Evolutionary conservation across 2,113 vertebrate species (phyloP).

Genomic region (Megaceryle maxima): DNA sequence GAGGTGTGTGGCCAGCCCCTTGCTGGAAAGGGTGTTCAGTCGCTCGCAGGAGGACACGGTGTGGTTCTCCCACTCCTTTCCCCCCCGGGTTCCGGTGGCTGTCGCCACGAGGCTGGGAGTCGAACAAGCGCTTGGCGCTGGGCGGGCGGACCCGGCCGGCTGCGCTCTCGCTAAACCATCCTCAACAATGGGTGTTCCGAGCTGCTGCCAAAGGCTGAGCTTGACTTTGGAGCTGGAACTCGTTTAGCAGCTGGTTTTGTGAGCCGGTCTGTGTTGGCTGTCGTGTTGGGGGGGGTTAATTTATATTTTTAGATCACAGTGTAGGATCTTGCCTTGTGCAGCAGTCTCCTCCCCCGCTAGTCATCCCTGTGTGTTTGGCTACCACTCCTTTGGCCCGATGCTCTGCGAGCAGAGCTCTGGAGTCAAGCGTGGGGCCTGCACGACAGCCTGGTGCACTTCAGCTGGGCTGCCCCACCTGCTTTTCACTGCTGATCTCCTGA

Average conservation of each 20-base stretch:
- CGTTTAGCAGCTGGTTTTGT: not conserved
- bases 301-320: not conserved
- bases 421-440: not conserved
- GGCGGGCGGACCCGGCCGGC: not conserved
- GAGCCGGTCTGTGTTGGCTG: not conserved
- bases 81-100: not conserved
- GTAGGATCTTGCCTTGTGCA: not conserved
- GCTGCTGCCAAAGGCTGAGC: not conserved
- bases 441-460: not conserved
- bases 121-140: not conserved
- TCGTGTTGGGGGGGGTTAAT: not conserved
- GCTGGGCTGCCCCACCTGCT: not conserved
- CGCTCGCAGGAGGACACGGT: not conserved
- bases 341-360: not conserved
- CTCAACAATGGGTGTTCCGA: not conserved
- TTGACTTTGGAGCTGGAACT: slow-evolving; percentile 7
- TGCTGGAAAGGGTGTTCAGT: not conserved
- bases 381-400: not conserved
- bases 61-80: not conserved
- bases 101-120: not conserved
- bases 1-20: not conserved
- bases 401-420: not conserved
- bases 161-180: not conserved
- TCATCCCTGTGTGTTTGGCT: not conserved
- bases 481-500: not conserved